These are phyloP conservation scores for Tetropium fuscum DNA, from an alignment of 2,888 invertebrate genomes.

Conservation along the genomic window DNA sequence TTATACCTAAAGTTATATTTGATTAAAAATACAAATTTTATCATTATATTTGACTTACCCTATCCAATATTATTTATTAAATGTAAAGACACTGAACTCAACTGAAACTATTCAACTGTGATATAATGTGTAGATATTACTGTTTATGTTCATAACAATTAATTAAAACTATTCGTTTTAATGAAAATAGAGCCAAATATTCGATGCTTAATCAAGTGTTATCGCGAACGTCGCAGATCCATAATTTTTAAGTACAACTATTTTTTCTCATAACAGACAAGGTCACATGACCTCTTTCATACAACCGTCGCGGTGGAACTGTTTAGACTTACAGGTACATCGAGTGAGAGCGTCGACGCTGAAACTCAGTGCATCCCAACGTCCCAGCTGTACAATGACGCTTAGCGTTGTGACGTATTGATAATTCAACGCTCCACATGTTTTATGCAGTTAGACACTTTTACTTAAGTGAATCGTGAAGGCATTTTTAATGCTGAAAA, in stretches of 20 bases:
- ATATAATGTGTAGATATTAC: too few species aligned
- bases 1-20: too few species aligned
- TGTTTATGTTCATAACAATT: background rate
- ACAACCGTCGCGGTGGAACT: slow-evolving; percentile 49
- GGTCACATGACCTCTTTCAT: slow-evolving; percentile 45
- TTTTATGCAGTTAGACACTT: too few species aligned
- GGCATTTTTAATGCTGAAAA: too few species aligned
- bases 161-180: background rate
- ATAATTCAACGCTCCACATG: too few species aligned
- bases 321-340: slow-evolving; percentile 45
- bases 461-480: too few species aligned
- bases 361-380: slow-evolving; percentile 37
- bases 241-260: slow-evolving; percentile 3
- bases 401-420: slow-evolving; percentile 27
- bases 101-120: too few species aligned
- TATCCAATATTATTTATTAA: too few species aligned
- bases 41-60: too few species aligned
- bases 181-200: background rate
- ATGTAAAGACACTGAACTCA: too few species aligned
- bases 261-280: slow-evolving; percentile 9
- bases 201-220: background rate
- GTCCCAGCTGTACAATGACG: slow-evolving; percentile 33
- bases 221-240: background rate
- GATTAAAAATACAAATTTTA: too few species aligned
- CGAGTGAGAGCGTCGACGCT: slow-evolving; percentile 48